A percentile compares a stretch with the other conserved stretches of the same genome.
Evolutionary conservation across 2,113 vertebrate genomes (phyloP).

Genomic region (Cryptotis parvus): DNA sequence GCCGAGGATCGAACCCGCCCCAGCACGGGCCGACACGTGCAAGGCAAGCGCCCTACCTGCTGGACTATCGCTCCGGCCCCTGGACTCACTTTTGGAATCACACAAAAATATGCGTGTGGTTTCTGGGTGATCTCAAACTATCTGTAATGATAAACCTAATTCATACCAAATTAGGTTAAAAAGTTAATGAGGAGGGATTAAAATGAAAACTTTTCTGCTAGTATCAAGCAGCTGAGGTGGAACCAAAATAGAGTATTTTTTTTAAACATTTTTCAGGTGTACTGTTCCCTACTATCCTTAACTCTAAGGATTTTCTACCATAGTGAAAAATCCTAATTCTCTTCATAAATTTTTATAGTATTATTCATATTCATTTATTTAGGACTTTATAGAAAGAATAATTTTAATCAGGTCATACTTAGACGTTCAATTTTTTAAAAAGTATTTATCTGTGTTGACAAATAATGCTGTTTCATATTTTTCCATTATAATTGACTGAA

Average conservation of each 20-base stretch:
- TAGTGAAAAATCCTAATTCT: slow-evolving; percentile 9
- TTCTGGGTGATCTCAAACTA: slow-evolving; percentile 47
- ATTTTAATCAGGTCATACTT: slow-evolving; percentile 43
- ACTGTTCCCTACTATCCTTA: not conserved
- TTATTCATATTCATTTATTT: not conserved
- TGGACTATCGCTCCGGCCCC: too few relatives aligned
- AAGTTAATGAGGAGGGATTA: not conserved
- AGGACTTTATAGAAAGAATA: not conserved
- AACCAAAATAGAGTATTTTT: not conserved
- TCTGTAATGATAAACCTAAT: not conserved
- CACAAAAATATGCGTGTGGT: slow-evolving; percentile 26
- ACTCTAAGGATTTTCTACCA: not conserved
- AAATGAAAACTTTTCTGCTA: not conserved
- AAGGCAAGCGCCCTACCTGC: too few relatives aligned
- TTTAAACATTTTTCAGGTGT: not conserved
- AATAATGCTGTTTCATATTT: not conserved
- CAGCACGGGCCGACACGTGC: too few relatives aligned
- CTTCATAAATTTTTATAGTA: slow-evolving; percentile 12
- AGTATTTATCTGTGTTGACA: not conserved
- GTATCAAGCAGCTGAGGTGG: not conserved
- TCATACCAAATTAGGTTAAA: slow-evolving; percentile 21
- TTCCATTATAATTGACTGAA: not conserved
- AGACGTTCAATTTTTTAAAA: not conserved
- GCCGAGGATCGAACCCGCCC: too few relatives aligned
- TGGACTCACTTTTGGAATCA: not conserved